Percentiles rank a stretch among this genome's conserved stretches.
Conservation (phyloP, 2,888 invertebrate species). For the Proisotoma minuta region DNA sequence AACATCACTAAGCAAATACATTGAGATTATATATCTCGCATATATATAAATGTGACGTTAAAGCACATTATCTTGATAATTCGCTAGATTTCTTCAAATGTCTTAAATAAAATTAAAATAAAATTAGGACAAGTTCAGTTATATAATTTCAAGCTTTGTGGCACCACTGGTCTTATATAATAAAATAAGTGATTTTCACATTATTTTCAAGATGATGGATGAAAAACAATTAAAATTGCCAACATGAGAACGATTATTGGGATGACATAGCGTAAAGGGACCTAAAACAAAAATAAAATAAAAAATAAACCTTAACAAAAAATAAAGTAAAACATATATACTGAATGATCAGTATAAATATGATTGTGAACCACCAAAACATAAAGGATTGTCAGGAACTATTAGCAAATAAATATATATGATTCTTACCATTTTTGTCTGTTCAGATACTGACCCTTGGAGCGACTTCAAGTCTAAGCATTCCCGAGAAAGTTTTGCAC, state of each 20-base stretch:
- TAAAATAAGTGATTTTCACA: background rate
- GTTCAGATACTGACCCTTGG: slow-evolving; percentile 58
- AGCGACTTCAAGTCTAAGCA: slow-evolving; percentile 60
- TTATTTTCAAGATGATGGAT: slow-evolving; percentile 48
- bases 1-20: too few relatives aligned
- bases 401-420: background rate
- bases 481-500: slow-evolving; percentile 60
- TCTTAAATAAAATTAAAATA: too few relatives aligned
- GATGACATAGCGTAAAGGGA: slow-evolving; percentile 51
- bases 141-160: too few relatives aligned
- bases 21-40: too few relatives aligned
- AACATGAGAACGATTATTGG: slow-evolving; percentile 53
- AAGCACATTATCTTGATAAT: too few relatives aligned
- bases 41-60: too few relatives aligned
- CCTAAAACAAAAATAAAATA: slow-evolving; percentile 50
- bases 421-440: slow-evolving; percentile 57
- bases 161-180: background rate
- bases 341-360: background rate
- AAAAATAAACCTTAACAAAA: slow-evolving; percentile 22
- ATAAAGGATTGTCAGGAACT: slow-evolving; percentile 3
- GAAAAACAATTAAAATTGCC: slow-evolving; percentile 52
- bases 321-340: slow-evolving; percentile 9
- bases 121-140: too few relatives aligned
- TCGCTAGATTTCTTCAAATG: too few relatives aligned
- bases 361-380: slow-evolving; percentile 18